A percentile compares a stretch with the other conserved stretches of the same genome.
These are phyloP conservation scores for Erebia aethiops DNA, from an alignment of 2,888 invertebrate species.

Conservation along the genomic window DNA sequence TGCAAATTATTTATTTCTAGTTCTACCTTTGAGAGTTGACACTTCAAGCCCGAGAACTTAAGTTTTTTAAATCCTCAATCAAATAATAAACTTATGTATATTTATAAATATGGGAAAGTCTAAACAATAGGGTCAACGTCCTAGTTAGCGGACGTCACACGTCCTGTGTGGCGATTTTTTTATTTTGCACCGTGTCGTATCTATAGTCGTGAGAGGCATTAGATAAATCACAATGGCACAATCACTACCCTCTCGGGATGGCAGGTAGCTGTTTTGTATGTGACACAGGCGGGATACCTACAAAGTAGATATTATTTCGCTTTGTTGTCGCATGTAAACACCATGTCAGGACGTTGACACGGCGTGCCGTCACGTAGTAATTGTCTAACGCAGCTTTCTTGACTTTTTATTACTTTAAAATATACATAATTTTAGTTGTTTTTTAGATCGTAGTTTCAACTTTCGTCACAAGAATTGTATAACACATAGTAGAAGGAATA, in stretches of 20 bases:
- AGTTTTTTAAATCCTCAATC: neutral
- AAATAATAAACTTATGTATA: no score
- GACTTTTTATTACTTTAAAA: slow-evolving; percentile 20
- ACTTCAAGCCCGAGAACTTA: no score
- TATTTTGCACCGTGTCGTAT: neutral
- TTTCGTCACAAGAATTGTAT: no score
- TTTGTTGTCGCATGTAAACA: slow-evolving; percentile 43
- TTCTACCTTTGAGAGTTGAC: no score
- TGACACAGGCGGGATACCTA: slow-evolving; percentile 35
- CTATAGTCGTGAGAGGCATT: neutral
- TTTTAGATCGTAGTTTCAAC: no score
- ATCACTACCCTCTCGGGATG: slow-evolving; percentile 10
- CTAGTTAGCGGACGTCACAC: neutral
- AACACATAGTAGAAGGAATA: no score
- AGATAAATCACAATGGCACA: slow-evolving; percentile 24
- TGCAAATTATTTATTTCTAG: neutral
- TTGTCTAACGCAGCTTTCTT: slow-evolving; percentile 11
- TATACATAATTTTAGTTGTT: neutral
- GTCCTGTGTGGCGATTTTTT: neutral
- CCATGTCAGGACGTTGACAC: slow-evolving; percentile 59
- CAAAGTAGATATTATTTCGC: slow-evolving; percentile 38
- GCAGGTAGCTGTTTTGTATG: slow-evolving; percentile 40
- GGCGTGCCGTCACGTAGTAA: slow-evolving; percentile 59
- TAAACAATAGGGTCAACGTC: neutral
- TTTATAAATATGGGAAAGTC: neutral